Evolutionary conservation across 37 sponge, comb jelly and placozoan species (phyloP).

Genomic region (Haliclona indistincta): DNA sequence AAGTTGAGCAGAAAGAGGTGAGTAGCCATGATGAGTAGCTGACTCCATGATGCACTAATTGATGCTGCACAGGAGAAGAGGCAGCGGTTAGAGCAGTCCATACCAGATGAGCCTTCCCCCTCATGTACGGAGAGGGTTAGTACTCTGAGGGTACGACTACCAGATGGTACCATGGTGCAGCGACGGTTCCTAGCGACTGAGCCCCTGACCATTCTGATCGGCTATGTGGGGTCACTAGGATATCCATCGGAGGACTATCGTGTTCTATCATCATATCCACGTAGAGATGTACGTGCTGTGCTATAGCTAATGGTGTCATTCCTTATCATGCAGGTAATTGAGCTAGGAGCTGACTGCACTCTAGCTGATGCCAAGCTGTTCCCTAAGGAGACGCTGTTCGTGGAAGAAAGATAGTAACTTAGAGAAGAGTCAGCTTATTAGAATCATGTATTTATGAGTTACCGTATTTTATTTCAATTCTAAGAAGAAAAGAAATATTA

Average conservation of each 20-base stretch:
- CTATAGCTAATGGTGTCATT: no score
- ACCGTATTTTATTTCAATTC: no score
- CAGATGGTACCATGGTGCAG: conserved; percentile 57
- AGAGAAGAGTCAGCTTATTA: no score
- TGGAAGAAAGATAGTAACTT: conserved; percentile 82
- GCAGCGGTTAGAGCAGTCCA: conserved; percentile 20
- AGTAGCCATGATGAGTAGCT: background rate
- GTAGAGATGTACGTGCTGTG: conserved; percentile 86
- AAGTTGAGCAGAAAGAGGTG: conserved; percentile 51
- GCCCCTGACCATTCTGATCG: conserved; percentile 52
- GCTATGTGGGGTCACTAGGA: conserved; percentile 61
- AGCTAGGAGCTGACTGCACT: conserved; percentile 20
- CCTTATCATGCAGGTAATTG: conserved; percentile 59
- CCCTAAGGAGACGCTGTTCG: conserved; percentile 72
- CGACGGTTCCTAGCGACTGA: conserved; percentile 72
- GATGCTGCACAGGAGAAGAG: conserved; percentile 20
- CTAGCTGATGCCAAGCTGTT: conserved; percentile 58
- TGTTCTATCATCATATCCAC: conserved; percentile 57
- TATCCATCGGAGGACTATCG: conserved; percentile 53
- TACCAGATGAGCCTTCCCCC: conserved; percentile 62
- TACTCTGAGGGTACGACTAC: conserved; percentile 65
- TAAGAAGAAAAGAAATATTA: no score
- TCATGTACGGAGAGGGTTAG: conserved; percentile 35
- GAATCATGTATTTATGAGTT: no score
- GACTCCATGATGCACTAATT: conserved; percentile 5